Percentiles rank a stretch among this genome's conserved stretches.
Conservation (phyloP, 2,888 invertebrate genomes). For the Limnephilus marmoratus region DNA sequence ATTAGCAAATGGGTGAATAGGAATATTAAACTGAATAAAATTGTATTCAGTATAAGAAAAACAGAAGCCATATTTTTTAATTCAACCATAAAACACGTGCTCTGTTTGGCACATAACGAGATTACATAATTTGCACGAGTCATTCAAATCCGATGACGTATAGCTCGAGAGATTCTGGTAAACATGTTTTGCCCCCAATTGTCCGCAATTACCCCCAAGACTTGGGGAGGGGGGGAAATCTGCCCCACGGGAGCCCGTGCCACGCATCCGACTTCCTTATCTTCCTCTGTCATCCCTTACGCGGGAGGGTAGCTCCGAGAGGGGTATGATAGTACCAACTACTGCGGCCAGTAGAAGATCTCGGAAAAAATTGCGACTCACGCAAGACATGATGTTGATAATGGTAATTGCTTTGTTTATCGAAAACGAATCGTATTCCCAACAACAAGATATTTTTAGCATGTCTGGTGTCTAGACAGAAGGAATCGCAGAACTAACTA, state of each 20-base stretch:
- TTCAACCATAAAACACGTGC: no score
- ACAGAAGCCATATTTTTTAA: no score
- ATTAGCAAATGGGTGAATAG: no score
- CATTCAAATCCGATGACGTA: neutral
- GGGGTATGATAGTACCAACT: conserved; percentile 12
- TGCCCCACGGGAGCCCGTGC: conserved; percentile 44
- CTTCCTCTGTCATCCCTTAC: conserved; percentile 11
- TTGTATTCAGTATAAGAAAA: no score
- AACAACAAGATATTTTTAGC: neutral
- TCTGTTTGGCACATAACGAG: no score
- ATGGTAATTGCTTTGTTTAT: conserved; percentile 2
- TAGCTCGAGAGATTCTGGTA: neutral
- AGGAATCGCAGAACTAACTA: neutral
- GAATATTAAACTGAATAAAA: no score
- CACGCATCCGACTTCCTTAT: conserved; percentile 22
- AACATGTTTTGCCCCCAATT: conserved; percentile 2
- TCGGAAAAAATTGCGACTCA: neutral
- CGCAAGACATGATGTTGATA: neutral
- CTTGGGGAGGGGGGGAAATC: neutral
- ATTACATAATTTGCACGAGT: no score
- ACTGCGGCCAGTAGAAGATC: neutral
- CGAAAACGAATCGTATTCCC: neutral
- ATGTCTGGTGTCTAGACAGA: neutral
- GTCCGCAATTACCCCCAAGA: neutral
- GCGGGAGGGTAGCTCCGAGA: neutral